These are phyloP conservation scores for Bombus impatiens DNA, from an alignment of 1,140 invertebrate genomes.

Conservation along the genomic window DNA sequence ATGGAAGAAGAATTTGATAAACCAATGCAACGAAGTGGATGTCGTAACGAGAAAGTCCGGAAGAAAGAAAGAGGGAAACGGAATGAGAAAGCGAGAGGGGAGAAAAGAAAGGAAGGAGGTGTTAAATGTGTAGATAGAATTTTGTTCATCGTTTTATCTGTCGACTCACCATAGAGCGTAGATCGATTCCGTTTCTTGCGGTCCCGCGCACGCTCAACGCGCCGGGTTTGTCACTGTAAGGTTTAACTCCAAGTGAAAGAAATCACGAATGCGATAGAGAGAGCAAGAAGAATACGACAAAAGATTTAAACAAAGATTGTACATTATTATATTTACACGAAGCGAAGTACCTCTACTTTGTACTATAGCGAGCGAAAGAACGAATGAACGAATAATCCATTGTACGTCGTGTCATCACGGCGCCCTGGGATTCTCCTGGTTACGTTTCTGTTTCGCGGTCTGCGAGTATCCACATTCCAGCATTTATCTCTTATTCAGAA, in stretches of 20 bases:
- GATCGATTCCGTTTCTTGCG: constrained; percentile 35
- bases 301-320: constrained; percentile 69
- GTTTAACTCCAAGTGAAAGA: constrained; percentile 73
- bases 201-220: constrained; percentile 32
- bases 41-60: not conserved
- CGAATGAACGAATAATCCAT: constrained; percentile 6
- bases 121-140: constrained; percentile 49
- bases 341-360: constrained; percentile 62
- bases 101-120: not conserved
- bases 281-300: not conserved
- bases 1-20: not conserved
- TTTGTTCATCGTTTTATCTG: constrained; percentile 57
- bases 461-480: not conserved
- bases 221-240: constrained; percentile 75
- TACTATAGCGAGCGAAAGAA: constrained; percentile 43
- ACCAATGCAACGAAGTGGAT: constrained; percentile 51
- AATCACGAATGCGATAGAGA: constrained; percentile 1
- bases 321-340: constrained; percentile 81
- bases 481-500: not conserved
- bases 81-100: not conserved
- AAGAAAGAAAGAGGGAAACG: not conserved
- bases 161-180: constrained; percentile 60
- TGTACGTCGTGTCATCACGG: not conserved
- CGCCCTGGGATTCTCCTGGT: not conserved
- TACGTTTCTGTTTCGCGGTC: constrained; percentile 5